Base-by-base conservation (phyloP, 2,888 invertebrate species). In the Colostygia pectinataria region DNA sequence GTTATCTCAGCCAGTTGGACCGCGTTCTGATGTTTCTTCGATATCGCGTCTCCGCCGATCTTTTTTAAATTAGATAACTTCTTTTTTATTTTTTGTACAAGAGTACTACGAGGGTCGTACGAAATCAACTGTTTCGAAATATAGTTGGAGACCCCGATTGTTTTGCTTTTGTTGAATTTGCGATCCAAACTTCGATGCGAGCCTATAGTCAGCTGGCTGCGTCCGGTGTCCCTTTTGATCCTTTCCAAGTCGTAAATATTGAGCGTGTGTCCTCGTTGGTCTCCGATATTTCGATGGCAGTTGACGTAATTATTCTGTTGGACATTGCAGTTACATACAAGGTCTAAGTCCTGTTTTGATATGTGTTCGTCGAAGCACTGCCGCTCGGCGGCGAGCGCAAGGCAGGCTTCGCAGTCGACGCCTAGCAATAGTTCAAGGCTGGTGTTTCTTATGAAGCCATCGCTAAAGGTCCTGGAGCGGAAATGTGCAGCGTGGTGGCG, bases 351-450 rank as follows among this genome's bases (percentile, higher is more conserved):
- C 14, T 81, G 82, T 55, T 85, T 85, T 46, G 85, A 71, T 67
- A 83, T 74, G 67, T 82, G 84, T 63, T 87, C 84, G 56, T 80
- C 81, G 55, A 75, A 59, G 60, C 86, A 86, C 53, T 84, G 84
- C 56, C 80, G 67, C 55, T 86, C 85, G 15, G 89, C 78, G 8
- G 89, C 88, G 32, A 90, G 70, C 5, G 90, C 89, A 34, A 88
- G 79, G 46, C 91, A 91, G 36, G 91, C 89, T 59, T 91, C 90
- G 57, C 91, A 91, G 57, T 90, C 90, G 12, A 90, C 88, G n/a
- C 90, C 90, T 2, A 91, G 81, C 2, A 91, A 71, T 1, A 91
- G 78, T 57, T 91, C 91, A 15, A 91, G 83, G 61, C 91, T 91
- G 25, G 88, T 86, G 63, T 90, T 90, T 53, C 88, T 75, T 52